Evolutionary conservation across 1,140 invertebrate genomes (phyloP).

Genomic region (Octopus sinensis): DNA sequence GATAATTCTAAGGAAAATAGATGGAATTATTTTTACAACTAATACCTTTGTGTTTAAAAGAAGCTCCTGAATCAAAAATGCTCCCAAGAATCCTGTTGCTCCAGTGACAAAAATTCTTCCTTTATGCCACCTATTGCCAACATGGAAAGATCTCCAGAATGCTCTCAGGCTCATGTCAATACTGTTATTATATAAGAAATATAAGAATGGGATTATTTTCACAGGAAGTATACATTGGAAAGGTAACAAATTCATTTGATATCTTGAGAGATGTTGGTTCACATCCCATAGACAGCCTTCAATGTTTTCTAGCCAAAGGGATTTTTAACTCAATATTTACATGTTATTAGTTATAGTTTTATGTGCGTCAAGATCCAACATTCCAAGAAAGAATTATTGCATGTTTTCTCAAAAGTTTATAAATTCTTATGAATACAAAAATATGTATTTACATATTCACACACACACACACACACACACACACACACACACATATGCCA

Average conservation of each 20-base stretch:
- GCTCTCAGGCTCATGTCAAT: conserved; percentile 59
- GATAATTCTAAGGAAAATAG: background rate
- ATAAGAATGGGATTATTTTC: no score
- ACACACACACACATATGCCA: no score
- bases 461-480: no score
- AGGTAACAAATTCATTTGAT: background rate
- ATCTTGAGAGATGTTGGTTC: background rate
- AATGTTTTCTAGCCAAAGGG: no score
- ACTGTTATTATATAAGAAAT: conserved; percentile 30
- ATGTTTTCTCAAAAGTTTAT: no score
- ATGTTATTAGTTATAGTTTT: no score
- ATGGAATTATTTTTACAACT: background rate
- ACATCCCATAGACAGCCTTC: background rate
- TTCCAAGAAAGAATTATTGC: no score
- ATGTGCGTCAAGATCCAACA: no score
- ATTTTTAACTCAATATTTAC: no score
- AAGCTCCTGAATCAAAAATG: conserved; percentile 56
- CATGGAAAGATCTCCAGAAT: conserved; percentile 58
- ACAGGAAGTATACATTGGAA: background rate
- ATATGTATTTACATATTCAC: no score
- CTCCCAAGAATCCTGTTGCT: conserved; percentile 59
- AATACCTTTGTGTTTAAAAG: conserved; percentile 53
- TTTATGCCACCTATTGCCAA: conserved; percentile 48
- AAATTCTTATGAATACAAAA: no score
- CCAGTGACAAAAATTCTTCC: conserved; percentile 57